Base-by-base conservation (phyloP, 2,113 vertebrate genomes). In the Beaufortia kweichowensis region DNA sequence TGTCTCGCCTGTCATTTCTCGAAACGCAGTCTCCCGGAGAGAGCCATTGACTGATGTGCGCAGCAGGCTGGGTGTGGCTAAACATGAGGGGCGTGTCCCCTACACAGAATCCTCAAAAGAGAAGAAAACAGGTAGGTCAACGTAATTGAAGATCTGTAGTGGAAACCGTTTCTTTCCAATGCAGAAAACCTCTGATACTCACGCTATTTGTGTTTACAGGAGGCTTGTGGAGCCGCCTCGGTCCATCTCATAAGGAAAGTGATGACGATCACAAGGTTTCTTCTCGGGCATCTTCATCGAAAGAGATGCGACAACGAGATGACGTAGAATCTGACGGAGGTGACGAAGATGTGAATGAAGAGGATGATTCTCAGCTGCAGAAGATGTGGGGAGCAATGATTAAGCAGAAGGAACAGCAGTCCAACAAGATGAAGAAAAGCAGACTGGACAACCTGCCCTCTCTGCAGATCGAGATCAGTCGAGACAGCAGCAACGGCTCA, bases 391-490 rank as follows among this genome's bases (percentile, higher is more conserved):
- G 97, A 23, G 95, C 95, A 85, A 93, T 98, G 88, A 98, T 99
- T 84, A 96, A 96, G 88, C 92, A 97, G 85, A 99, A 99, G 84
- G 94, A 98, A 87, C 91, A 94, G 7, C 57, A 85, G 63, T 77
- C 87, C 85, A 94, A 86, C 93, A 93, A 82, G 91, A 79, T 95
- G 85, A 98, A 98, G 90, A 98, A 97, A 90, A 97, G 96, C 83
- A 93, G 96, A 0, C 89, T 99, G 86, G 97, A 98, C 91, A 92
- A 95, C 89, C 92, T 98, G 79, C 96, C 97, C 0, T 98, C 96
- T 0, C 91, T 99, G 81, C 97, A 99, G 86, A 99, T 98, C 7
- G 96, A 99, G 90, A 98, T 98, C 90, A 98, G 97, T 91, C 91
- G 94, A 29, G 96, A 99, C 85, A 97, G 96, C 93, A 98, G 94